Base-by-base conservation (phyloP, 2,888 invertebrate species). In the Xestia sexstrigata region DNA sequence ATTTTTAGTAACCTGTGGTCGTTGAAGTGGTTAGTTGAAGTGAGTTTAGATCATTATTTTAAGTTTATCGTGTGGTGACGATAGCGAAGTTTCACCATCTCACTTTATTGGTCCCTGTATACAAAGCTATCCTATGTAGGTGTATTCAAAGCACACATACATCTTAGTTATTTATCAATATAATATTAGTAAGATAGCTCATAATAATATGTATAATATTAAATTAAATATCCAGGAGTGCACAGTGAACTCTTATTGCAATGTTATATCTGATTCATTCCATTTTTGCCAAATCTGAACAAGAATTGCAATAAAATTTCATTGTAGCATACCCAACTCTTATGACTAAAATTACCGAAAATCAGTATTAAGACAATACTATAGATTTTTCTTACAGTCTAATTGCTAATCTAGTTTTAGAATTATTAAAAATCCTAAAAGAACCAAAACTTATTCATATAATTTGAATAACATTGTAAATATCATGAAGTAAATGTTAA, bases 361-460 rank as follows among this genome's bases (percentile, higher is more conserved):
- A 89, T 90, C 92, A 94, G 92, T 94, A 94, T 93, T 93, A 93
- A 88, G 91, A 93, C 91, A 92, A 93, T 93, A 93, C 88, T 86
- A 84, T 89, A 91, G 85, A 79, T 79, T 83, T 88, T 91, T 90
- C 88, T 89, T 80, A 81, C 72, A 81, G 49, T 69, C 76, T 79
- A 60, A 81, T 81, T 79, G 67, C 69, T 83, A 81, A 83, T 69
- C 47, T 82, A 87, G 77, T 74, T 74, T 74, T 85, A 85, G 82
- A 85, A 17, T 76, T 77, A 81, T 62, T 84, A 85, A 73, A 85
- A 82, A 82, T 84, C 83, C 78, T 88, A 81, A 89, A 92, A 90
- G 90, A 92, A 92, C 92, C 92, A 92, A 93, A 81, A 90, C 81
- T 68, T 88, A 85, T 80, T 85, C 84, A 71, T 77, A 74, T 81